Conservation (phyloP, 1,140 invertebrate genomes). For the Brachionus paranguensis region DNA sequence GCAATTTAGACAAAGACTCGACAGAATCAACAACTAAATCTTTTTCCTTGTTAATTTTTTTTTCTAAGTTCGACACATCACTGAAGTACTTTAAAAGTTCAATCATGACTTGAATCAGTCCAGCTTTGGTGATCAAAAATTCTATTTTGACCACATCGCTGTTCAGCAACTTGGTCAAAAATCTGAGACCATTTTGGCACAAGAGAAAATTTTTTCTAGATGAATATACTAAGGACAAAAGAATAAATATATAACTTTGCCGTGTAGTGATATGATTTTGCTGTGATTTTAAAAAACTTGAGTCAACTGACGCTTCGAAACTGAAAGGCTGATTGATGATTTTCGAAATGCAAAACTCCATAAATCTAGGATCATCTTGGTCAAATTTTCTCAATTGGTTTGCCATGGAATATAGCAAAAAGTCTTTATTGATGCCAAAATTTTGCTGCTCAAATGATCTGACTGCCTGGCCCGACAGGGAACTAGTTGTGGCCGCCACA, state of each 20-base stretch:
- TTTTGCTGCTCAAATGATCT: conserved; percentile 25
- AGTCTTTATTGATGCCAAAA: conserved; percentile 9
- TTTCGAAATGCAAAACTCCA: conserved; percentile 22
- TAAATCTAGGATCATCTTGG: not conserved
- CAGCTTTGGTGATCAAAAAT: conserved; percentile 7
- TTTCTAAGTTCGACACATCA: not conserved
- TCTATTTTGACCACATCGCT: not conserved
- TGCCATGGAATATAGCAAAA: conserved; percentile 21
- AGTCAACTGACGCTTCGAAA: not conserved
- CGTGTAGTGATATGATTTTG: not conserved
- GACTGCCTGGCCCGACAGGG: not conserved
- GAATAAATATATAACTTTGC: not conserved
- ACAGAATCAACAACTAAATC: not conserved
- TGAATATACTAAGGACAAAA: not conserved
- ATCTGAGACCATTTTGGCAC: not conserved
- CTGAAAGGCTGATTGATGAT: not conserved
- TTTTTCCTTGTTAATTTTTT: not conserved
- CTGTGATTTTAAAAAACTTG: not conserved
- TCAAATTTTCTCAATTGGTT: conserved; percentile 30
- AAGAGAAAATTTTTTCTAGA: not conserved
- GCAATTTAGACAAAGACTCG: not conserved
- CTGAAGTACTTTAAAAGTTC: conserved; percentile 15
- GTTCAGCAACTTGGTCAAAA: not conserved
- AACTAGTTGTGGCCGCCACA: not conserved
- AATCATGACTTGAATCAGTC: conserved; percentile 20